A percentile compares a stretch with the other conserved stretches of the same genome.
Evolutionary conservation across 2,113 vertebrate species (phyloP).

Genomic region (Coptodon bakossiorum): DNA sequence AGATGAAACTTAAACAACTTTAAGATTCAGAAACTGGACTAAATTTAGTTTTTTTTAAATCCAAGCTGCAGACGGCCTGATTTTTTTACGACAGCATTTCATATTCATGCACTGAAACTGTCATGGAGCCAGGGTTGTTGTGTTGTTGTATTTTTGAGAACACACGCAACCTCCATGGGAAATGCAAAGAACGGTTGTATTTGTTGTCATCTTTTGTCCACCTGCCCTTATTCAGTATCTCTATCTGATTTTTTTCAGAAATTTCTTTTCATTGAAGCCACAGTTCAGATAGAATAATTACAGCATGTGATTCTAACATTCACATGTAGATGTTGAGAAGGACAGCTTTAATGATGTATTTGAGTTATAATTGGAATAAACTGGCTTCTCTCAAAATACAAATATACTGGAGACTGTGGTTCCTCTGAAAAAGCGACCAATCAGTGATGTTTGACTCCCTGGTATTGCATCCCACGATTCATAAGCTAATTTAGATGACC

Average conservation of each 20-base stretch:
- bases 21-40: not conserved
- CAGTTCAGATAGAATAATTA: not conserved
- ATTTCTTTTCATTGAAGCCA: not conserved
- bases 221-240: not conserved
- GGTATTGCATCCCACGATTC: not conserved
- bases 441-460: not conserved
- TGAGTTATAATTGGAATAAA: accelerated
- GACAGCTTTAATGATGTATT: not conserved
- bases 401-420: not conserved
- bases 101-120: not conserved
- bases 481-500: not conserved
- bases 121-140: not conserved
- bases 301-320: not conserved
- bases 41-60: not conserved
- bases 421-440: not conserved
- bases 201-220: not conserved
- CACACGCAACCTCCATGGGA: not conserved
- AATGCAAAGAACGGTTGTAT: not conserved
- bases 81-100: accelerated
- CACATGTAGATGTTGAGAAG: not conserved
- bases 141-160: not conserved
- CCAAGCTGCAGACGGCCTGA: accelerated
- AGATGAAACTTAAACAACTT: not conserved
- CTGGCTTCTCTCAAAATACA: not conserved
- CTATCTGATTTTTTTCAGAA: not conserved